Percentiles rank a stretch among this genome's conserved stretches.
phyloP scores from a whole-genome alignment of 2,113 vertebrate genomes.

The Otolemur garnettii region DNA sequence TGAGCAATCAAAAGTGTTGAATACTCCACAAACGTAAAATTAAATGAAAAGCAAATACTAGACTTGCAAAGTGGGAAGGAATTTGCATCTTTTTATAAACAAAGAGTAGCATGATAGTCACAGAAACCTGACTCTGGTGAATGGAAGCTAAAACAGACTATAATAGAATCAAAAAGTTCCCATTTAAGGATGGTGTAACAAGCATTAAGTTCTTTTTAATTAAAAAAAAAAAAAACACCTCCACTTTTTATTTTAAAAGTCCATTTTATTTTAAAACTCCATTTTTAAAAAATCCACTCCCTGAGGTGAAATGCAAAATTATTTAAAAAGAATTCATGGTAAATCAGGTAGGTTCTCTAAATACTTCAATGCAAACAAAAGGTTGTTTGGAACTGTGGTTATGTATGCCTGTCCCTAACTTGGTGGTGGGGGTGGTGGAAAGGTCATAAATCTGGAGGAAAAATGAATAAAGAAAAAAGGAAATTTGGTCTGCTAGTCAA shows the following conservation, averaged over 20 bases:
- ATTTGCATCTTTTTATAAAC: background rate
- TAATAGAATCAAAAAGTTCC: background rate
- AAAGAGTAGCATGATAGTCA: background rate
- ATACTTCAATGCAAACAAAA: background rate
- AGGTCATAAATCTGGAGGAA: background rate
- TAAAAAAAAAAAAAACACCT: too few relatives aligned
- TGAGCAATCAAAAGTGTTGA: background rate
- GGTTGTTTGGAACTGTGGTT: background rate
- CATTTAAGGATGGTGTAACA: background rate
- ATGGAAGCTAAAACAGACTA: constrained; percentile 6
- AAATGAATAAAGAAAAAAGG: background rate
- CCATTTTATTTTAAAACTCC: too few relatives aligned
- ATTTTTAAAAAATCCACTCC: too few relatives aligned
- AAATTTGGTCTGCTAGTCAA: background rate
- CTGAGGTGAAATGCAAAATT: background rate
- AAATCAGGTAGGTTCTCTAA: background rate
- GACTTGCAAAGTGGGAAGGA: background rate
- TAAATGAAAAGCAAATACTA: background rate
- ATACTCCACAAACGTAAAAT: constrained; percentile 5
- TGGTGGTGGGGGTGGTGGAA: too few relatives aligned
- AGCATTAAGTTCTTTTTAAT: background rate
- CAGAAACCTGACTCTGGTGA: background rate
- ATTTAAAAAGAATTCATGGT: constrained; percentile 8
- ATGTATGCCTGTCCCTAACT: background rate
- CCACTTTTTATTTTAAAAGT: too few relatives aligned